Evolutionary conservation across 2,797 vertebrate genomes (phyloP).

Genomic region (Phrynocephalus vlangalii): DNA sequence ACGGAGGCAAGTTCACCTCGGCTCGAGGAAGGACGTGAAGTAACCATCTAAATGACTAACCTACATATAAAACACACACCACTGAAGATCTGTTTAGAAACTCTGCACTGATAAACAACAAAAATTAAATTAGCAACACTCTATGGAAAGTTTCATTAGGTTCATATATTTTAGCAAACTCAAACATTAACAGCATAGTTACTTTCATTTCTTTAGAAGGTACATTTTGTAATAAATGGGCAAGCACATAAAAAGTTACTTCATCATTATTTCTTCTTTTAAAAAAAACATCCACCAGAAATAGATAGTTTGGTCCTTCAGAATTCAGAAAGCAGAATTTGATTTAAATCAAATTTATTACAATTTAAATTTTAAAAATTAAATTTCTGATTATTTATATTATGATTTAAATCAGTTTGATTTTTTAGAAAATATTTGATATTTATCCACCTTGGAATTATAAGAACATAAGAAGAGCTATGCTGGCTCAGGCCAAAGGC

Average conservation of each 20-base stretch:
- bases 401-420: too few relatives aligned
- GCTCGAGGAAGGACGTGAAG: too few relatives aligned
- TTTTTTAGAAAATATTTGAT: too few relatives aligned
- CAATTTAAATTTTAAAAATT: too few relatives aligned
- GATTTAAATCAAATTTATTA: too few relatives aligned
- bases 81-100: background rate
- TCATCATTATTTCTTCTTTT: constrained; percentile 49
- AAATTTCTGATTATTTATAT: too few relatives aligned
- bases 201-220: constrained; percentile 23
- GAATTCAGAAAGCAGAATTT: background rate
- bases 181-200: constrained; percentile 30
- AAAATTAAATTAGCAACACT: background rate
- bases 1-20: too few relatives aligned
- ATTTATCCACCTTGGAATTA: too few relatives aligned
- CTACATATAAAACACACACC: too few relatives aligned
- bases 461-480: too few relatives aligned
- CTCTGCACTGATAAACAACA: constrained; percentile 3
- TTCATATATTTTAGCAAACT: constrained; percentile 44
- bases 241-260: constrained; percentile 15
- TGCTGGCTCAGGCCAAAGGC: too few relatives aligned
- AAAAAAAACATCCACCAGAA: constrained; percentile 41
- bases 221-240: background rate
- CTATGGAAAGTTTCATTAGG: constrained; percentile 29
- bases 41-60: too few relatives aligned
- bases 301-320: constrained; percentile 34